Evolutionary conservation across 1,140 invertebrate species (phyloP).

Genomic region (Bombus soroeensis): DNA sequence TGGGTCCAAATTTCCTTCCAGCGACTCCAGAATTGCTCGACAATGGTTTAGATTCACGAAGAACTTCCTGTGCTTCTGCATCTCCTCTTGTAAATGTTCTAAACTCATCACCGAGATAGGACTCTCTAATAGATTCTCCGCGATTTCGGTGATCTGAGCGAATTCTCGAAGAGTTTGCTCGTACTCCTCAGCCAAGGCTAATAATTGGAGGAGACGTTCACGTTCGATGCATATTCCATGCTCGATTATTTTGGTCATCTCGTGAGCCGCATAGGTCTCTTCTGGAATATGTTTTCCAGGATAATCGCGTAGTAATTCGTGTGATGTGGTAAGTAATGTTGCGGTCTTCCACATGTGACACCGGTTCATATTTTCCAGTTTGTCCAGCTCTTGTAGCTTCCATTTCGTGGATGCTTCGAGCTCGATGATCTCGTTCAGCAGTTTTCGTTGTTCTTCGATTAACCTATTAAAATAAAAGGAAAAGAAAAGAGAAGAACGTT

Average conservation of each 20-base stretch:
- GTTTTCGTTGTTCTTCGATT: constrained; percentile 83
- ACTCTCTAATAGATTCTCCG: constrained; percentile 89
- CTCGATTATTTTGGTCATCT: constrained; percentile 87
- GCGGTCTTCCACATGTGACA: constrained; percentile 82
- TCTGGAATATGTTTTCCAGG: constrained; percentile 86
- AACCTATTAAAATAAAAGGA: constrained; percentile 66
- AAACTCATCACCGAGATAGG: constrained; percentile 89
- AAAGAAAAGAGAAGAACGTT: not conserved
- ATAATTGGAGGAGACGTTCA: constrained; percentile 88
- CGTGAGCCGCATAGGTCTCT: constrained; percentile 86
- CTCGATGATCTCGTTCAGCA: constrained; percentile 84
- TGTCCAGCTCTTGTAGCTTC: constrained; percentile 87
- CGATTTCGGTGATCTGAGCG: constrained; percentile 91
- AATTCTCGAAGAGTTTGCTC: constrained; percentile 93
- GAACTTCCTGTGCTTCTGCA: constrained; percentile 94
- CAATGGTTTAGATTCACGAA: constrained; percentile 94
- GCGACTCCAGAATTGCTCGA: constrained; percentile 90
- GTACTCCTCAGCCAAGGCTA: constrained; percentile 91
- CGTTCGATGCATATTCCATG: constrained; percentile 87
- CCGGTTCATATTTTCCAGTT: constrained; percentile 85
- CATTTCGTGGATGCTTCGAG: constrained; percentile 84
- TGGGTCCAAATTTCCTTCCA: constrained; percentile 91
- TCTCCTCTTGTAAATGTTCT: constrained; percentile 91
- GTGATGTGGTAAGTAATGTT: constrained; percentile 83
- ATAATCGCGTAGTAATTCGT: constrained; percentile 85